These are phyloP conservation scores for Tupiocoris notatus DNA, from an alignment of 2,888 invertebrate genomes.

Conservation along the genomic window DNA sequence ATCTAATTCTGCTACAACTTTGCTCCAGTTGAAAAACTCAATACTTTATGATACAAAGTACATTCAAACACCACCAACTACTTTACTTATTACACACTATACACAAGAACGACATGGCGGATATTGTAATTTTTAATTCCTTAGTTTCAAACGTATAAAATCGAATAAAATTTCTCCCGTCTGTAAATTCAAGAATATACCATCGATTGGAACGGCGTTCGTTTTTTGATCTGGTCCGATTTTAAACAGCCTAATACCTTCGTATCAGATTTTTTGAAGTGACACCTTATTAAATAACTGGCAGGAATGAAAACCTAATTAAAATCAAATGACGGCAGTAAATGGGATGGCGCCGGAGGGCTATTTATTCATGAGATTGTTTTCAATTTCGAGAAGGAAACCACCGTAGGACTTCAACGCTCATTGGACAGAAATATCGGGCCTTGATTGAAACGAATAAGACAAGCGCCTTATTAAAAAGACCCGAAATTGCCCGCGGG, in stretches of 20 bases:
- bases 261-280: background rate
- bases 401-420: background rate
- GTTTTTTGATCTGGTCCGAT: no score
- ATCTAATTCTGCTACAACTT: no score
- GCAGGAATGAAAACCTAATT: conserved; percentile 30
- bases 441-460: conserved; percentile 36
- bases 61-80: no score
- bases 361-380: conserved; percentile 38
- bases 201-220: no score
- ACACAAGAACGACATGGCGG: no score
- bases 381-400: conserved; percentile 21
- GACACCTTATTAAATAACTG: conserved; percentile 21
- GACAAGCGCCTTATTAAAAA: conserved; percentile 36
- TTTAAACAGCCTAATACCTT: background rate
- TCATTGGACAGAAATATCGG: conserved; percentile 19
- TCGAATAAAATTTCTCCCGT: no score
- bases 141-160: no score
- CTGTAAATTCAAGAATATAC: no score
- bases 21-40: no score
- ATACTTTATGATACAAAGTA: no score
- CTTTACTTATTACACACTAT: no score
- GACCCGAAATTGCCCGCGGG: conserved; percentile 17
- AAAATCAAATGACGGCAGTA: conserved; percentile 31
- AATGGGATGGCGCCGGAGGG: conserved; percentile 22
- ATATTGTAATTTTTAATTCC: no score